These are phyloP conservation scores for Erebia epiphron DNA, from an alignment of 2,888 invertebrate species.

Conservation along the genomic window DNA sequence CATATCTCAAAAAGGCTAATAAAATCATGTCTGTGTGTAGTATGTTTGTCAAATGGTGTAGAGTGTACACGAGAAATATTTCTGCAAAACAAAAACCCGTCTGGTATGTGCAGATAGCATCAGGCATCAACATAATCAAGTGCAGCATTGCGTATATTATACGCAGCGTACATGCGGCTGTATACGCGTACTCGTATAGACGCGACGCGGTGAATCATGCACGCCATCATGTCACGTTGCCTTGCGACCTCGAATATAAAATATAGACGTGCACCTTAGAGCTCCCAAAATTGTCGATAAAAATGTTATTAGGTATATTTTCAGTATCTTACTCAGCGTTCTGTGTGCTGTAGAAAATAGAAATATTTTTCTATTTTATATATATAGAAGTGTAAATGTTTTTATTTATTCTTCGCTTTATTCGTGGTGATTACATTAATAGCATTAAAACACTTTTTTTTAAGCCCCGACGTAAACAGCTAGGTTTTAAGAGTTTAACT, in stretches of 20 bases:
- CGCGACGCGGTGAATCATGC: constrained; percentile 69
- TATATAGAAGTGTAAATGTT: no score
- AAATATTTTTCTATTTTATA: no score
- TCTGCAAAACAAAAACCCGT: constrained; percentile 11
- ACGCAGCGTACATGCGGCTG: constrained; percentile 25
- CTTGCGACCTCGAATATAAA: constrained; percentile 70
- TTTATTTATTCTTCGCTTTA: no score
- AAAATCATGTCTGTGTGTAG: no score
- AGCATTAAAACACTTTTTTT: no score
- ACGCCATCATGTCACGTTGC: constrained; percentile 69
- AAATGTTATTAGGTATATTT: constrained; percentile 3
- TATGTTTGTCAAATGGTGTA: not conserved
- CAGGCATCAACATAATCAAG: constrained; percentile 21
- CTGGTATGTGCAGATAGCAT: constrained; percentile 24
- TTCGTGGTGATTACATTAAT: no score
- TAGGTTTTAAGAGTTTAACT: no score
- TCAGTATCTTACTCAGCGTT: not conserved
- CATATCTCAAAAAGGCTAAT: not conserved
- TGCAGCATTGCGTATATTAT: constrained; percentile 24
- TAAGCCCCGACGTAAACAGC: no score
- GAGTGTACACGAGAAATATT: constrained; percentile 1
- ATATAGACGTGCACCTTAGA: constrained; percentile 52
- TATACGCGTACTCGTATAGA: constrained; percentile 49
- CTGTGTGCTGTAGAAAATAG: no score
- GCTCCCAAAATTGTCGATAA: constrained; percentile 49